A percentile compares a stretch with the other conserved stretches of the same genome.
Evolutionary conservation across 2,888 invertebrate species (phyloP).

Genomic region (Dusona sp.): DNA sequence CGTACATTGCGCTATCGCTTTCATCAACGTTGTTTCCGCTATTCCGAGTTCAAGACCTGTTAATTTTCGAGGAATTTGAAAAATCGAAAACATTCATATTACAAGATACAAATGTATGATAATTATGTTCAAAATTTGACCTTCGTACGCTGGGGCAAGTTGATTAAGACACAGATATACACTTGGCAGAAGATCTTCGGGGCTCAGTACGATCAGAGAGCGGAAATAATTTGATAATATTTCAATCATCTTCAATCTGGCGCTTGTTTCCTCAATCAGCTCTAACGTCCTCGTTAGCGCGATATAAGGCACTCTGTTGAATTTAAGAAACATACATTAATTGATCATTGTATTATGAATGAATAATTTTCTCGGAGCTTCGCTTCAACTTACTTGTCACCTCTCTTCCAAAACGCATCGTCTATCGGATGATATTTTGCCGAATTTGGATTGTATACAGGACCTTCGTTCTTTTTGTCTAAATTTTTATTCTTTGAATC

Average conservation of each 20-base stretch:
- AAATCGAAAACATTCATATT: not conserved
- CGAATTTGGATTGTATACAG: slow-evolving; percentile 90
- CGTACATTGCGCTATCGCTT: slow-evolving; percentile 96
- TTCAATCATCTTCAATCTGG: slow-evolving; percentile 95
- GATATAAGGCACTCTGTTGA: slow-evolving; percentile 94
- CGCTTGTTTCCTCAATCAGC: slow-evolving; percentile 93
- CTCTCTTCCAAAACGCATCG: slow-evolving; percentile 92
- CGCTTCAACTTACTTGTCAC: slow-evolving; percentile 87
- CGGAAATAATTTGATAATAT: slow-evolving; percentile 96
- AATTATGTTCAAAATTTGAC: slow-evolving; percentile 80
- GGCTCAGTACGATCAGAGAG: slow-evolving; percentile 95
- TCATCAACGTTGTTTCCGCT: slow-evolving; percentile 97
- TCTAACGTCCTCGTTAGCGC: slow-evolving; percentile 96
- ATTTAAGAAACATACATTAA: slow-evolving; percentile 39
- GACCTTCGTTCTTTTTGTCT: slow-evolving; percentile 73
- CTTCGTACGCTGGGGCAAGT: slow-evolving; percentile 98
- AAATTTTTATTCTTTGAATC: slow-evolving; percentile 67
- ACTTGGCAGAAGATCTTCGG: slow-evolving; percentile 95
- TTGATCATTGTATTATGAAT: not conserved
- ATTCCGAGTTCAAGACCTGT: slow-evolving; percentile 93
- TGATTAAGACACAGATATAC: slow-evolving; percentile 98
- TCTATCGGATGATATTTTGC: slow-evolving; percentile 92
- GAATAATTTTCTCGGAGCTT: not conserved
- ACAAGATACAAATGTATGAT: not conserved
- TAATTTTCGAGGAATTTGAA: slow-evolving; percentile 11